Conservation (phyloP, 2,888 invertebrate genomes). For the Physocephala rufipes region DNA sequence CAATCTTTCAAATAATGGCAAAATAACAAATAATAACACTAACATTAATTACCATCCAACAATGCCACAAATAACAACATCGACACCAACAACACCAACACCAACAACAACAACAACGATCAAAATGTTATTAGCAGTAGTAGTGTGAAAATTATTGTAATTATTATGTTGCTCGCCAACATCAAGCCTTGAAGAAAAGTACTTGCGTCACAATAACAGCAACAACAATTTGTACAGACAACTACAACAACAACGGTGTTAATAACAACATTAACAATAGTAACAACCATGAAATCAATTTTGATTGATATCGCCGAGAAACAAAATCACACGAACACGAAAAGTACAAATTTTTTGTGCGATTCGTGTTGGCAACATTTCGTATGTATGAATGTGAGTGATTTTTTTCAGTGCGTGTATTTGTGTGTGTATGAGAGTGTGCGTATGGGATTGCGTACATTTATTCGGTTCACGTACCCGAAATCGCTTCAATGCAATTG, state of each 20-base stretch:
- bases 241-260: constrained; percentile 3
- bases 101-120: constrained; percentile 36
- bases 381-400: too few relatives aligned
- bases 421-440: too few relatives aligned
- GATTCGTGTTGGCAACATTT: neutral
- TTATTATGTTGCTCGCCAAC: neutral
- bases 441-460: too few relatives aligned
- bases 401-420: too few relatives aligned
- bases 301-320: neutral
- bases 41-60: constrained; percentile 11
- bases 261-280: constrained; percentile 34
- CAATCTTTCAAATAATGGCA: constrained; percentile 3
- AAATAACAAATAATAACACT: neutral
- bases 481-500: neutral
- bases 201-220: neutral
- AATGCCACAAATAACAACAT: constrained; percentile 18
- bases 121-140: constrained; percentile 3
- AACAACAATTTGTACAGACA: constrained; percentile 11
- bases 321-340: too few relatives aligned
- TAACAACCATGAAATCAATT: constrained; percentile 16
- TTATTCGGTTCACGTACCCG: neutral
- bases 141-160: constrained; percentile 4
- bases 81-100: constrained; percentile 40
- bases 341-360: neutral
- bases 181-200: neutral